Base-by-base conservation (phyloP, 64 coral and sea anemone species). In the Dendronephthya gigantea region DNA sequence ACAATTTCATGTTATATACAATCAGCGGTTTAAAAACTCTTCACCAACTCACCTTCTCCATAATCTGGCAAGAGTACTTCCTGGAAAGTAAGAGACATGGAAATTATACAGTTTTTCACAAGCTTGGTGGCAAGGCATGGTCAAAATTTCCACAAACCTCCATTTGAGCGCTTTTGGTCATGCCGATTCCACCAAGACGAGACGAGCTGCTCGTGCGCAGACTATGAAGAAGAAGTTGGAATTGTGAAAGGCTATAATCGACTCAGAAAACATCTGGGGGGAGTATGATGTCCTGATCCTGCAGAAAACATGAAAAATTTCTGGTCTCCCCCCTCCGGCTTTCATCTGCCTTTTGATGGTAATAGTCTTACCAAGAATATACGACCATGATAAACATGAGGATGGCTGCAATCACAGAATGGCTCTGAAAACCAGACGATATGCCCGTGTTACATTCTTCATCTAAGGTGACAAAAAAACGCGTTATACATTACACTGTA, bases 321-420 rank as follows among this genome's bases (percentile, higher is more conserved):
- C n/a, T n/a, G n/a, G n/a, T n/a, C n/a, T n/a, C n/a, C n/a, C n/a
- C n/a, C n/a, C n/a, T n/a, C n/a, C n/a, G n/a, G n/a, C n/a, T n/a
- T n/a, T n/a, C n/a, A n/a, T n/a, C n/a, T n/a, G n/a, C n/a, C n/a
- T n/a, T n/a, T n/a, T n/a, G n/a, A 66, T 30, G 58, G 29, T 66
- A 22, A 30, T 66, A 66, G 22, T 14, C 92, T 84, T 85, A 97
- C 94, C 94, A 93, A 25, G 91, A 93, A 68, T 97, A 97, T 22
- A 97, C 92, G 27, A 97, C 92, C 95, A 98, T 91, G 35, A 88
- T 85, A 82, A 98, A 91, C 92, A 98, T 98, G 35, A 92, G 39
- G 29, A 90, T 27, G 22, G 94, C 94, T 34, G 94, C 94, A 66
- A 97, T 75, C 14, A 97, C 81, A 50, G 94, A 91, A 66, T 93